Evolutionary conservation across 1,140 invertebrate genomes (phyloP), one percentile per base, ranked within the genome.

Genomic region (Antheraea mylitta): DNA sequence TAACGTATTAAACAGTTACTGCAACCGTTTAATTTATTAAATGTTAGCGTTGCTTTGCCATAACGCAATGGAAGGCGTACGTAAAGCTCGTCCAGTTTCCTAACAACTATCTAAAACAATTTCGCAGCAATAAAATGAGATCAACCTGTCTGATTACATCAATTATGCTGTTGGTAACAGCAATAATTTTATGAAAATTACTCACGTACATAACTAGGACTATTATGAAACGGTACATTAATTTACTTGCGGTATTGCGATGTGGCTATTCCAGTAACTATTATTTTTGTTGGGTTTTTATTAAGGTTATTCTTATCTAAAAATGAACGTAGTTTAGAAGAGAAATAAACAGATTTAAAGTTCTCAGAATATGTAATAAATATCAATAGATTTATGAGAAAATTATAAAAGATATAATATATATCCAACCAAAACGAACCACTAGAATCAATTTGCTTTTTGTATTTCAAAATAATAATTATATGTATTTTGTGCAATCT

Each of bases 121-220:
- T 72, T 72, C 66, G 68, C 58, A 67, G 73, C 66, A 63, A 66
- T 62, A 68, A 67, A 74, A 70, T 69, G 61, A 67, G 70, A 68
- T 67, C 64, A 58, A 61, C 48, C 66, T 64, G 58, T 63, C 62
- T 70, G 66, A 70, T 73, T 70, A 67, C 66, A 36, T 68, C 66
- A 73, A 70, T 73, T 60, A 64, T 65, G n/a, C 13, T 53, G 60
- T 69, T 67, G 42, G 67, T 53, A 73, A 73, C 65, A 68, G 60
- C 72, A 69, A 45, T 42, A 67, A 48, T 64, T 61, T 73, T 67
- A 61, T 30, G 58, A 22, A 64, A 63, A 69, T 73, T 73, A 42
- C 30, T 69, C 45, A 67, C 71, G 71, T 66, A 67, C 71, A 67
- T 66, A 62, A 59, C 10, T 65, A 16, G 45, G 45, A 65, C 22